These are phyloP conservation scores for Strix uralensis DNA, from an alignment of 2,113 vertebrate genomes.

Conservation along the genomic window DNA sequence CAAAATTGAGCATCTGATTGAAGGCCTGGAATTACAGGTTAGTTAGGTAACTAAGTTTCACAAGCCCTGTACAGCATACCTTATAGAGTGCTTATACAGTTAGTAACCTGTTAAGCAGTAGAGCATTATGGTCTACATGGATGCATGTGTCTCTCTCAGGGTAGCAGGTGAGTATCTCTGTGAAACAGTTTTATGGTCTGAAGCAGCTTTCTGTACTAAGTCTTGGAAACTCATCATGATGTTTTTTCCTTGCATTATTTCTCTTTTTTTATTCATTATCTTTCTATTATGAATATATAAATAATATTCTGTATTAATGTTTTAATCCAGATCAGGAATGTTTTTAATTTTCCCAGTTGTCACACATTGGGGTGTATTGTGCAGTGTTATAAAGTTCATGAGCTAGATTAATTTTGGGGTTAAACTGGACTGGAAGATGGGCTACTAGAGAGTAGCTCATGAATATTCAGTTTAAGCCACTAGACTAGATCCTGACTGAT, in stretches of 20 bases:
- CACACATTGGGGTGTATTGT: neutral
- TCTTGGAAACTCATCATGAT: neutral
- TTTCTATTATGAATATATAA: neutral
- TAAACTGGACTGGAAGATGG: neutral
- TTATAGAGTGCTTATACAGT: neutral
- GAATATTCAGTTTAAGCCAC: neutral
- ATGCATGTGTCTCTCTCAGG: accelerated
- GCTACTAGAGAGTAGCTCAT: neutral
- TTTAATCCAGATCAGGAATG: neutral
- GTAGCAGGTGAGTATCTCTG: neutral
- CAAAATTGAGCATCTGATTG: neutral
- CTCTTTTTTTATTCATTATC: neutral
- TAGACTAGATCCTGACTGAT: neutral
- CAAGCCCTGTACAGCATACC: neutral
- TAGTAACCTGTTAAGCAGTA: neutral
- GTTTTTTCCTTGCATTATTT: neutral
- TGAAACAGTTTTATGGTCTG: neutral
- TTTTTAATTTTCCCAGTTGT: neutral
- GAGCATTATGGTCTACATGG: neutral
- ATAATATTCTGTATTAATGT: neutral
- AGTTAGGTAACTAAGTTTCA: neutral
- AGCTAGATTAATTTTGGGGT: neutral
- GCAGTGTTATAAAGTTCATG: neutral
- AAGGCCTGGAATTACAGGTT: neutral
- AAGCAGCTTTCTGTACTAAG: neutral